Conservation (phyloP, 53 echinoderm and acorn worm genomes). For the Mesocentrotus franciscanus region DNA sequence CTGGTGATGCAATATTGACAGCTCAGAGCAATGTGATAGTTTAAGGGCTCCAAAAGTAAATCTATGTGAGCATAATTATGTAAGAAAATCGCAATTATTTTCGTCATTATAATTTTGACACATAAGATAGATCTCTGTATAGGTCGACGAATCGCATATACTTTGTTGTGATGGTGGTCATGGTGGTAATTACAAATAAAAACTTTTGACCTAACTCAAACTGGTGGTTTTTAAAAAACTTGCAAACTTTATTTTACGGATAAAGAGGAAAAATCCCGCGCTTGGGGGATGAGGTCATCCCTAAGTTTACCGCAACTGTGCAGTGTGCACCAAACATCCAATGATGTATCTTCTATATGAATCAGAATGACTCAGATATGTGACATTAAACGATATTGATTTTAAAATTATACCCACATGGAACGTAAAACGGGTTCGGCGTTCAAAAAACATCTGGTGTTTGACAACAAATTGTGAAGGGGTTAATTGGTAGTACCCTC, state of each 20-base stretch:
- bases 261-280: background rate
- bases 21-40: no score
- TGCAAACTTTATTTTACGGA: background rate
- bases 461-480: background rate
- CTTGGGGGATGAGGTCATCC: background rate
- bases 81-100: no score
- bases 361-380: constrained; percentile 22
- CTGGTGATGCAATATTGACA: no score
- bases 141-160: background rate
- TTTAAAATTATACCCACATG: background rate
- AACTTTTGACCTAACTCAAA: background rate
- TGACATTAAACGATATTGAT: constrained; percentile 23
- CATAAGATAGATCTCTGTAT: background rate
- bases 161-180: background rate
- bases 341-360: constrained; percentile 1
- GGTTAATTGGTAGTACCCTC: background rate
- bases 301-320: background rate
- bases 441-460: background rate
- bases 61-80: no score
- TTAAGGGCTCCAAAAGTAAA: no score
- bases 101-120: no score
- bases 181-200: background rate
- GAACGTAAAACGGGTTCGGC: background rate
- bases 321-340: background rate
- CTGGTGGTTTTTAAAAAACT: background rate